Evolutionary conservation across 2,888 invertebrate genomes (phyloP), one percentile per base, ranked within the genome.

Genomic region (Pseudococcus viburni): DNA sequence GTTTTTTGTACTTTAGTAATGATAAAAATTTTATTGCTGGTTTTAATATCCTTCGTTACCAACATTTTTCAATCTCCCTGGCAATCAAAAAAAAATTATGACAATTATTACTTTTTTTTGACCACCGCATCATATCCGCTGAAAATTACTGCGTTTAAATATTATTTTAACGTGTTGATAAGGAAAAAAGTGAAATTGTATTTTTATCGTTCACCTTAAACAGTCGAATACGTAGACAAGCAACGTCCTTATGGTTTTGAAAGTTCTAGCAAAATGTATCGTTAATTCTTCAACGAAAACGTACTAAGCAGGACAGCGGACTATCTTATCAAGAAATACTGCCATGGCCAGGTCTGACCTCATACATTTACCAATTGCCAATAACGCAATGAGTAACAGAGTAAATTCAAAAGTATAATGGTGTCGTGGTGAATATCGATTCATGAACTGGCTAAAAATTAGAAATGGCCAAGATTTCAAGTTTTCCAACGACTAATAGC

Each of bases 401-500:
- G 22, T 64, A 64, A 64, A 9, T 9, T 19, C 11, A 22, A 64
- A 64, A 9, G 64, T 64, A 55, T 15, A 64, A 64, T 64, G 64
- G 64, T 64, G 64, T 64, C 11, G 64, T 64, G 11, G 64, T 64
- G 9, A 64, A 64, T 15, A 33, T 73, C 68, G 68, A 68, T 55
- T 55, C n/a, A 7, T 19, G 22, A 26, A 15, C 4, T 1, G 3
- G 26, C 9, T 64, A 64, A 3, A 33, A 17, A 33, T 83, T 83
- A 46, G 22, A 83, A 83, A 83, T 83, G 80, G 80, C 11, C 3
- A 83, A 83, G 46, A n/a, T 19, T 15, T 77, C 77, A 17, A 77
- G 46, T 11, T 6, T 83, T 19, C 80, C 80, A 7, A 42, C 22
- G 17, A 12, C 46, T 46, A 42, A 46, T 46, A 83, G 80, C 19